Base-by-base conservation (phyloP, 2,797 vertebrate genomes). In the Oophaga sylvatica region DNA sequence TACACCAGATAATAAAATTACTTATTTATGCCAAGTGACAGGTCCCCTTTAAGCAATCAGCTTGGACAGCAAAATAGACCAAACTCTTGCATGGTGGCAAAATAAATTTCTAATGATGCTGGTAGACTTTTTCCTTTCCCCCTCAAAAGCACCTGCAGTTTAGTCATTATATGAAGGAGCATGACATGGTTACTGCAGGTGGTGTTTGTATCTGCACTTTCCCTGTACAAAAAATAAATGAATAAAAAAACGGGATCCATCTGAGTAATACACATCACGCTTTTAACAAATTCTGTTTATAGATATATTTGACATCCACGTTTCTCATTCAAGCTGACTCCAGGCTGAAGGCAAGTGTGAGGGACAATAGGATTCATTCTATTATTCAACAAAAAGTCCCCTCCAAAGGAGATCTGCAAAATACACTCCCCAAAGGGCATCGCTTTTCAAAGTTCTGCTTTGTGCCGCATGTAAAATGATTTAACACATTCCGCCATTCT, bases 21-120 rank as follows among this genome's bases (percentile, higher is more conserved):
- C 48, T 9, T 11, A 53, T 53, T 53, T 53, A 53, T 53, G 48
- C 8, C 48, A 53, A 53, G 48, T 53, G 48, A 53, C 6, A 53
- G 1, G 48, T 53, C 6, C 48, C 48, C 48, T 53, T 53, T 53
- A 53, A 53, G 48, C 48, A 41, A 85, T 85, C 83, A 78, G 73
- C 73, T 85, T 62, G 45, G 45, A 35, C 83, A 53, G 48, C 80
- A 82, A 80, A 87, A 59, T 70, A 31, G 70, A 87, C 86, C 85
- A 78, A 85, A 85, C 73, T 53, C 62, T 77, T 17, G 26, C 59
- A 26, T n/a, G 22, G 48, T 56, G 48, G 83, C 56, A 4, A 17
- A 76, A 29, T 77, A 59, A 41, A 31, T 29, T 59, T 8, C 48
- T 53, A 63, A 45, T 26, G 45, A 8, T 26, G 80, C 20, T 2